Percentiles rank a stretch among this genome's conserved stretches.
Evolutionary conservation across 2,888 invertebrate species (phyloP).

Genomic region (Lithophane ornitopus): DNA sequence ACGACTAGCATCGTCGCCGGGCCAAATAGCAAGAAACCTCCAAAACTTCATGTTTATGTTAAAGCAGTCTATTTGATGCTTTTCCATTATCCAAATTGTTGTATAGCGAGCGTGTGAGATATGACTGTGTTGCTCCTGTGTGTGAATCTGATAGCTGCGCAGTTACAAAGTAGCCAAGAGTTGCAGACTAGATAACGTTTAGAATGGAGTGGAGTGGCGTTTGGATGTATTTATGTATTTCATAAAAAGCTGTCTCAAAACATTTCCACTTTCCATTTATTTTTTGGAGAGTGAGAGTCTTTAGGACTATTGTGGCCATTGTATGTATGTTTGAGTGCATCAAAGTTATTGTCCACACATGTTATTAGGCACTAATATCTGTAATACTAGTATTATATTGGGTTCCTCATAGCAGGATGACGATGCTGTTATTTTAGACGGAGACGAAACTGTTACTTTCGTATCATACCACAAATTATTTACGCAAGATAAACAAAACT

Average conservation of each 20-base stretch:
- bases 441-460: background rate
- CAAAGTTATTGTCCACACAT: background rate
- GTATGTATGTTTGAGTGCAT: background rate
- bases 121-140: constrained; percentile 22
- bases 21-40: constrained; percentile 76
- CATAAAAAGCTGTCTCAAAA: background rate
- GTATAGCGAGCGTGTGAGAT: constrained; percentile 31
- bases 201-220: constrained; percentile 41
- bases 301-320: background rate
- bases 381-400: background rate
- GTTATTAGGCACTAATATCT: background rate
- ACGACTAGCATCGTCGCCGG: constrained; percentile 47
- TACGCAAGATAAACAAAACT: background rate
- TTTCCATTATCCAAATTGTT: constrained; percentile 54
- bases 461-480: background rate
- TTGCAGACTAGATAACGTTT: constrained; percentile 26
- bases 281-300: background rate
- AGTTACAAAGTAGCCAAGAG: constrained; percentile 27
- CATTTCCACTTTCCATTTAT: background rate
- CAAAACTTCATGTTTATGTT: constrained; percentile 74
- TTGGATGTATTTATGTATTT: constrained; percentile 10
- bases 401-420: too few relatives aligned
- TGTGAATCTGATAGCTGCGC: constrained; percentile 40
- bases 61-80: constrained; percentile 78
- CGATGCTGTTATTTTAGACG: background rate